Conservation (phyloP, 2,888 invertebrate species). For the Phymatocera aterrima region DNA sequence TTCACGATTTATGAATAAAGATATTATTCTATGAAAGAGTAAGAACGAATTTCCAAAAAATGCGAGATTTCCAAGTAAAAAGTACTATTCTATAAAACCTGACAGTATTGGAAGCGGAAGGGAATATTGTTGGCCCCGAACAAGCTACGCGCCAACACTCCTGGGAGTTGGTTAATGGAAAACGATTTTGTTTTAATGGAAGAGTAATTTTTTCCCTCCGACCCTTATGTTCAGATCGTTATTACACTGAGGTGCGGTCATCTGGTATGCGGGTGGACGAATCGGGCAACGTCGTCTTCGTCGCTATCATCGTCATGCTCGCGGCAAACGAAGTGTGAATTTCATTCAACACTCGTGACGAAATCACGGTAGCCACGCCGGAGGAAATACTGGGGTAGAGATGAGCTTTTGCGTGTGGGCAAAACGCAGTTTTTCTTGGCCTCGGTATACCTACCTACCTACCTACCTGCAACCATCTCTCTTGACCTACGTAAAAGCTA, state of each 20-base stretch:
- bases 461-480: slow-evolving; percentile 36
- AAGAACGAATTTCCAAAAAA: neutral
- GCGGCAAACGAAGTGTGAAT: neutral
- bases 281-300: neutral
- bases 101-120: neutral
- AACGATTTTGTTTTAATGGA: slow-evolving; percentile 33
- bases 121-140: slow-evolving; percentile 5
- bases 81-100: neutral
- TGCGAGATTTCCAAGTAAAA: neutral
- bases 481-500: slow-evolving; percentile 16
- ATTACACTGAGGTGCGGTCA: slow-evolving; percentile 16
- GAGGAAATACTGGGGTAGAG: neutral
- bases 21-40: neutral
- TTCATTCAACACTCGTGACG: neutral
- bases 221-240: slow-evolving; percentile 21
- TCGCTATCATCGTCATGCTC: neutral
- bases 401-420: neutral
- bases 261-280: slow-evolving; percentile 24
- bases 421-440: neutral
- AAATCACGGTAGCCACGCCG: neutral
- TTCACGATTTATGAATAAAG: neutral
- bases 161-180: slow-evolving; percentile 31
- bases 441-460: neutral
- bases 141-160: slow-evolving; percentile 9
- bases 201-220: slow-evolving; percentile 20